These are phyloP conservation scores for Trichonephila inaurata DNA, from an alignment of 1,140 invertebrate genomes.

Conservation along the genomic window DNA sequence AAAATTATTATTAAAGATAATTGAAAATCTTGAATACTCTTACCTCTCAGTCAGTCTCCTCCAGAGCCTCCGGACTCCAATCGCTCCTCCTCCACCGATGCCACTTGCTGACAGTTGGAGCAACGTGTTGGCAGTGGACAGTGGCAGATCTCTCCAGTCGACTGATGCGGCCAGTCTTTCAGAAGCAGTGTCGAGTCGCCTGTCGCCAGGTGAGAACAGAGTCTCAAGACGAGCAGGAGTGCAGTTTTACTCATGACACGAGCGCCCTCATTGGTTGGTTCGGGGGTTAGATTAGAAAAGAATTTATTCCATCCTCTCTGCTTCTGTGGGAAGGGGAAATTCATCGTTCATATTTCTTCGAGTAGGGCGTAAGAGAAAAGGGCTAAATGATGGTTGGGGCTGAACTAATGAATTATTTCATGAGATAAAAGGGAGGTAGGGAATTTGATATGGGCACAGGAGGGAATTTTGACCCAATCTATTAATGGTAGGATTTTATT, in stretches of 20 bases:
- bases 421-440: not conserved
- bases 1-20: too few species aligned
- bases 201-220: slow-evolving; percentile 20
- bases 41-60: not conserved
- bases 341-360: slow-evolving; percentile 27
- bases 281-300: not conserved
- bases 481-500: too few species aligned
- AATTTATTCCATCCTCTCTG: not conserved
- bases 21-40: not conserved
- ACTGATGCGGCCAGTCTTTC: not conserved
- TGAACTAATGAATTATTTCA: not conserved
- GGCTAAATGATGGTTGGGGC: not conserved
- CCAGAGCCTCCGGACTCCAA: too few species aligned
- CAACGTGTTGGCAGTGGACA: not conserved
- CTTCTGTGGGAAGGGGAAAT: not conserved
- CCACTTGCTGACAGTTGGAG: not conserved
- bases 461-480: not conserved
- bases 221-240: slow-evolving; percentile 25
- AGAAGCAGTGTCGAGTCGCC: not conserved
- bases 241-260: slow-evolving; percentile 26
- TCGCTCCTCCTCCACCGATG: not conserved
- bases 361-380: not conserved
- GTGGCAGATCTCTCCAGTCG: not conserved
- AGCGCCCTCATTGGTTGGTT: slow-evolving; percentile 30
- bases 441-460: not conserved